Base-by-base conservation (phyloP, 1,140 invertebrate species). In the Teleogryllus occipitalis region DNA sequence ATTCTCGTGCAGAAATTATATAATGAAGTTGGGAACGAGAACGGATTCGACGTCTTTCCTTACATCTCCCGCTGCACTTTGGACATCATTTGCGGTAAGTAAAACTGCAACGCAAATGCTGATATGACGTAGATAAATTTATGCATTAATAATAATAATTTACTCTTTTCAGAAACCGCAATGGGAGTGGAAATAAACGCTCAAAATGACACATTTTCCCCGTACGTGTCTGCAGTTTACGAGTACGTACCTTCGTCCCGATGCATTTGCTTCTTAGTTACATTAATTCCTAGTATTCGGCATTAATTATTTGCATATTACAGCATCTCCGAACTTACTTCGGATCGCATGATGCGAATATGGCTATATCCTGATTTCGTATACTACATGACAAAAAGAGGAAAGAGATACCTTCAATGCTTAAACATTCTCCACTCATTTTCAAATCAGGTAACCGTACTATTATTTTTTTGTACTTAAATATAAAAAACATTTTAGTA, bases 1-100 rank as follows among this genome's bases (percentile, higher is more conserved):
- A 87, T 91, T 22, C 86, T 97, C 75, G 88, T 92, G 0, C 84
- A 90, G 8, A 91, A 92, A 82, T 83, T 98, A 78, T 83, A 87
- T n/a, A 8, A 21, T 2, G 65, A 15, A 14, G 73, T 75, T 3
- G 88, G 88, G 79, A 88, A 87, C 75, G 87, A 88, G 80, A 47
- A 83, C 22, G 83, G 39, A n/a, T 92, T 94, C 82, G 91, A 96
- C 84, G 89, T 97, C 54, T 94, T 92, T 84, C 90, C 91, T 21
- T 91, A 91, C 83, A 89, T 96, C 10, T 92, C 93, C 22, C 88
- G 91, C 22, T 96, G 94, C 85, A 91, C 95, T 12, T 86, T 97
- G 82, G 95, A 96, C 84, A 93, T 95, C 82, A 95, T 97, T 80
- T 95, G 94, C 85, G 93, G 93, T 94, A 86, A 89, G 89, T 89